Percentiles rank a stretch among this genome's conserved stretches.
These are phyloP conservation scores for Dromiciops gliroides DNA, from an alignment of 2,113 vertebrate species.

Conservation along the genomic window DNA sequence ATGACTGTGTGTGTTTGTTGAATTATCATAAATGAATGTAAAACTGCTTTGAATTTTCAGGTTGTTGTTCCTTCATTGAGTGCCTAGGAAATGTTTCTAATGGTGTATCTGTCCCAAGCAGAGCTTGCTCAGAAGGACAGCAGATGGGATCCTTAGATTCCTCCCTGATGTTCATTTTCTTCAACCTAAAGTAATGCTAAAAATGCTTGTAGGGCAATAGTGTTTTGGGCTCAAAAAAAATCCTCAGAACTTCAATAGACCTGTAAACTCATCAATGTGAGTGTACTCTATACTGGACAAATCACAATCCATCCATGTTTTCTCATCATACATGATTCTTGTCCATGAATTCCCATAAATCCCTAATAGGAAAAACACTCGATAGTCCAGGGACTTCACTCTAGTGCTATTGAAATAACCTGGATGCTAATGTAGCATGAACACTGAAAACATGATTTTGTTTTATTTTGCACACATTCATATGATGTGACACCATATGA, in stretches of 20 bases:
- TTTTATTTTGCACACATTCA: slow-evolving; percentile 53
- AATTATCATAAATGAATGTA: neutral
- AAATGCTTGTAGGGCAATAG: neutral
- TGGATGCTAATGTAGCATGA: neutral
- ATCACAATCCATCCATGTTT: neutral
- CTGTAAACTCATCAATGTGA: neutral
- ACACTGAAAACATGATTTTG: slow-evolving; percentile 16
- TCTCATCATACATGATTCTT: neutral
- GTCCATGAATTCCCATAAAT: neutral
- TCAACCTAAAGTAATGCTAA: slow-evolving; percentile 10
- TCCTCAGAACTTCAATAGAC: neutral
- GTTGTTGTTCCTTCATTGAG: neutral
- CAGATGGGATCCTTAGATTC: slow-evolving; percentile 46
- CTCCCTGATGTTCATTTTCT: slow-evolving; percentile 43
- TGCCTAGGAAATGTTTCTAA: neutral
- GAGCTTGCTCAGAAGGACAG: slow-evolving; percentile 49
- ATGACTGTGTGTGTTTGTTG: neutral
- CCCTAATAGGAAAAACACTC: neutral
- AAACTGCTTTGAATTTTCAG: slow-evolving; percentile 47
- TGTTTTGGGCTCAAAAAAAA: slow-evolving; percentile 10
- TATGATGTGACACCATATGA: slow-evolving; percentile 32
- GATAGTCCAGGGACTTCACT: neutral
- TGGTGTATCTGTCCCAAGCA: neutral
- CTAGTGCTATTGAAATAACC: neutral
- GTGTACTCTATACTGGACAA: neutral